These are phyloP conservation scores for Rhopilema esculentum DNA, from an alignment of 30 jellyfish, hydroid and myxozoan genomes.

Conservation along the genomic window DNA sequence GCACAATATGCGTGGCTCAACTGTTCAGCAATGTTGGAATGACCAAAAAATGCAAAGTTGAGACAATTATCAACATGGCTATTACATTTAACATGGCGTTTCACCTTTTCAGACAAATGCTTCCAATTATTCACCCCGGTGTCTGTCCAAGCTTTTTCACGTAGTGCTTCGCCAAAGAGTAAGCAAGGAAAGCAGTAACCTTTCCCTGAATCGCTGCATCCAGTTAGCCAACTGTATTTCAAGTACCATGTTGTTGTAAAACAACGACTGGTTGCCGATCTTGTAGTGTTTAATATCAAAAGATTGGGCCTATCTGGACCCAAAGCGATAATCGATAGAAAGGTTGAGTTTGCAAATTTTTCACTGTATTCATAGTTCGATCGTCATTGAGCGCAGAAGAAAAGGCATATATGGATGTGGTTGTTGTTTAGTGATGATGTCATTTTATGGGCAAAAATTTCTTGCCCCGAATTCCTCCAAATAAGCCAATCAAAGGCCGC, in stretches of 20 bases:
- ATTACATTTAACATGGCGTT: conserved; percentile 15
- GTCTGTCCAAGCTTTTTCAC: conserved; percentile 19
- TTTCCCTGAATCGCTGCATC: conserved; percentile 32
- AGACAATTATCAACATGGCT: conserved; percentile 16
- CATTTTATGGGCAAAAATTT: no score
- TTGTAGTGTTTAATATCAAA: not conserved
- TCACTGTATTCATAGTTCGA: conserved; percentile 6
- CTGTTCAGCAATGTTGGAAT: conserved; percentile 3
- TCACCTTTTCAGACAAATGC: conserved; percentile 49
- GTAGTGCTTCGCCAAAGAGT: conserved; percentile 7
- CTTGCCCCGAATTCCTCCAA: not conserved
- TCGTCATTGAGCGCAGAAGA: no score
- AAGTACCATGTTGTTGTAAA: conserved; percentile 17
- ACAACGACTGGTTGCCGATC: not conserved
- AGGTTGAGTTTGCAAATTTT: not conserved
- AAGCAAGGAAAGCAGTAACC: conserved; percentile 30
- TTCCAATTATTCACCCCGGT: conserved; percentile 37
- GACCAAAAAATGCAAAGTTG: conserved; percentile 27
- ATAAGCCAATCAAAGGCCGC: not conserved
- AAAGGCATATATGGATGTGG: no score
- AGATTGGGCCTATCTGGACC: conserved; percentile 34
- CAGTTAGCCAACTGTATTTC: conserved; percentile 30
- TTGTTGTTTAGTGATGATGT: no score
- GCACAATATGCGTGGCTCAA: conserved; percentile 44
- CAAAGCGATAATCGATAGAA: not conserved